Evolutionary conservation across 2,113 vertebrate genomes (phyloP), one percentile per base, ranked within the genome.

Genomic region (Steatornis caripensis): DNA sequence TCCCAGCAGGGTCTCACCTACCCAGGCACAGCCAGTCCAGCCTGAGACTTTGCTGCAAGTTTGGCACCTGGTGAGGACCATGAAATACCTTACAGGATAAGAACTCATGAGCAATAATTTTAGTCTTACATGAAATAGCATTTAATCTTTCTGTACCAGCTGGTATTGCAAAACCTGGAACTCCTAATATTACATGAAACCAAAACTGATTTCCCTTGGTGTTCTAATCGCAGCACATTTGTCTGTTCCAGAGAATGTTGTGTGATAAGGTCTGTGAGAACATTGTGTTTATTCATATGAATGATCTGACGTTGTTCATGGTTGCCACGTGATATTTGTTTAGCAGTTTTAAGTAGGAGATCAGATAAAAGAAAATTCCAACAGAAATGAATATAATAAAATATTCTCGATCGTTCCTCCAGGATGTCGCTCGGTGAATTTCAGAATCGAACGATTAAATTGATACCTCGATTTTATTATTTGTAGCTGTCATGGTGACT

Each of bases 201-300:
- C 66, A 85, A 86, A 93, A 29, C 60, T 90, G 43, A 93, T 96
- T 95, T 97, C 94, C 68, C 80, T 57, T 53, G 80, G 62, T 79
- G 55, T 77, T 93, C 96, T 93, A 93, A 96, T 97, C 94, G 93
- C 90, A 89, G 64, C 30, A 85, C 11, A 21, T 87, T 87, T 94
- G 61, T 87, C 70, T 68, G 60, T 93, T 94, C 75, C 51, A 74
- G 78, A 74, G 72, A 89, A 92, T 61, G 61, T 39, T 90, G 62
- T 90, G 36, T 46, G 76, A 90, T 71, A 53, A 54, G 18, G 23
- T 11, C n/a, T 53, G 27, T 65, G 57, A 65, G n/a, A 87, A 77
- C 27, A 32, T 16, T 45, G 15, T 66, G 58, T 19, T 68, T 92
- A 87, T 90, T 96, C 78, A 80, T 57, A 65, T 17, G 66, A 92